Evolutionary conservation across 1,140 invertebrate species (phyloP).

Genomic region (Streblospio benedicti): DNA sequence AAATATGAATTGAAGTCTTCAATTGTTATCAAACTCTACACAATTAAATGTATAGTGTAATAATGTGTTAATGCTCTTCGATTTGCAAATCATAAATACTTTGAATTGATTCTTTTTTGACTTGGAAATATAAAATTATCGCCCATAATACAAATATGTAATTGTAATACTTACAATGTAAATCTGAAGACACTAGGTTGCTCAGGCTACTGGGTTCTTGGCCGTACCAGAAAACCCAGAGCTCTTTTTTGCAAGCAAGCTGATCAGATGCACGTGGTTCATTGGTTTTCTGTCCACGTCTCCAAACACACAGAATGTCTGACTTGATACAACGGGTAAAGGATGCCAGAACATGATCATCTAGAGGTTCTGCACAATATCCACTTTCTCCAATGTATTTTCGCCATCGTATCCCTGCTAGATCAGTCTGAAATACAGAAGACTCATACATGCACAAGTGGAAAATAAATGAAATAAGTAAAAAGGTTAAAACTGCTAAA

Average conservation of each 20-base stretch:
- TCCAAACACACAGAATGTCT: slow-evolving; percentile 93
- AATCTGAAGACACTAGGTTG: slow-evolving; percentile 49
- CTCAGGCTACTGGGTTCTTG: slow-evolving; percentile 68
- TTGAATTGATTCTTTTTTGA: no score
- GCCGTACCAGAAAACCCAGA: slow-evolving; percentile 99
- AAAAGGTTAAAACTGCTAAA: no score
- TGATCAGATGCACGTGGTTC: slow-evolving; percentile 26
- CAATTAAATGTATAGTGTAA: no score
- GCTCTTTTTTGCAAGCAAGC: slow-evolving; percentile 61
- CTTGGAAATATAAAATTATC: no score
- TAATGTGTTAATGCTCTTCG: no score
- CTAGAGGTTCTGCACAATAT: slow-evolving; percentile 54
- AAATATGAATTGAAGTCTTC: no score
- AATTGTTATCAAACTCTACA: no score
- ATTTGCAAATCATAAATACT: no score
- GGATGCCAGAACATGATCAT: slow-evolving; percentile 85
- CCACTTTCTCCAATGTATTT: slow-evolving; percentile 75
- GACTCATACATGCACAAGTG: no score
- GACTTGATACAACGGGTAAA: slow-evolving; percentile 86
- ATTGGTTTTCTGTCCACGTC: slow-evolving; percentile 54
- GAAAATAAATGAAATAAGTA: no score
- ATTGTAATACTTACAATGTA: slow-evolving; percentile 64
- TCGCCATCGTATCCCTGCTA: slow-evolving; percentile 98
- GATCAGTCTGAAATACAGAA: slow-evolving; percentile 70
- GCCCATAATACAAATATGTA: no score